Evolutionary conservation across 1,140 invertebrate genomes (phyloP), one percentile per base, ranked within the genome.

Genomic region (Heliconius eleuchia): DNA sequence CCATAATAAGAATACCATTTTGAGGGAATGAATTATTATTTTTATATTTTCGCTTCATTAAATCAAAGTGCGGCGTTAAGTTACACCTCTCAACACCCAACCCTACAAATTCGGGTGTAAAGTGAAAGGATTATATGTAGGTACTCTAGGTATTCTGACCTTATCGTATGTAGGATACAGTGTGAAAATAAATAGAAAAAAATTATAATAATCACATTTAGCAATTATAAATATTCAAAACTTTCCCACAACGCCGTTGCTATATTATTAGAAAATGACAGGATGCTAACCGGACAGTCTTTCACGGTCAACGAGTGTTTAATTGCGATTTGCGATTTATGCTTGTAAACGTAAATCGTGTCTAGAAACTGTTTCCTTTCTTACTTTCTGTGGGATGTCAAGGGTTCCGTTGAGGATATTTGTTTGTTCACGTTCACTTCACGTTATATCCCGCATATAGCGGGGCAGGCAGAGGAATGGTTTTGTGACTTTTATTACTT

Each of bases 281-380:
- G 60, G 60, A 66, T 66, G 60, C 16, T 66, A 66, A 66, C 60
- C 60, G 60, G 60, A 66, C n/a, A 66, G 60, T 27, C 60, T 66
- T 66, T 66, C 60, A 66, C 60, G 60, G 60, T 66, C 60, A 66
- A 66, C 60, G 11, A 6, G 60, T 66, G 60, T 66, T 66, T 66
- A 66, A 66, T 66, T 66, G 27, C 60, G n/a, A 66, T 66, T 66
- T 66, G 27, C 60, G 23, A 66, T 66, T 66, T 66, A 30, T 5
- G 27, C 60, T 66, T 23, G 52, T 55, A 55, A n/a, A 55, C 18
- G 52, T 55, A 55, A 23, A 60, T 23, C 23, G 57, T 11, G 60
- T 66, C 60, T 23, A 66, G 60, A 66, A 66, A 66, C 23, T 11
- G 13, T 30, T 66, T 66, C 27, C 23, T 66, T 66, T 66, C 60